These are phyloP conservation scores for Oeneis ivallda DNA, from an alignment of 2,888 invertebrate genomes.

Conservation along the genomic window DNA sequence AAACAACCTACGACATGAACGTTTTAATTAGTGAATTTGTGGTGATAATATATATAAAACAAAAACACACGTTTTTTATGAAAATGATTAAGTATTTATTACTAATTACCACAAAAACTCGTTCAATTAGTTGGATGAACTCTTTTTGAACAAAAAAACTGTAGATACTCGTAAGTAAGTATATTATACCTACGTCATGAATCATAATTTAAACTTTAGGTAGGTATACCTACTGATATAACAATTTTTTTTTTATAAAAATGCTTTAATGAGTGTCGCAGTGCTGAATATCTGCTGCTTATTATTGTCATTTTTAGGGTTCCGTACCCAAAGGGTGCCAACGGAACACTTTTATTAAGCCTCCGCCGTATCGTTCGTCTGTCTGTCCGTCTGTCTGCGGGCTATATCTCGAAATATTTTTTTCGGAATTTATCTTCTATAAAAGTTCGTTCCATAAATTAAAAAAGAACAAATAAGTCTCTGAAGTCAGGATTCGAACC, in stretches of 20 bases:
- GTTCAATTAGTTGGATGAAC: slow-evolving; percentile 34
- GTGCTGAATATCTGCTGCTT: no score
- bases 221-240: neutral
- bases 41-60: neutral
- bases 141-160: slow-evolving; percentile 10
- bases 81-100: neutral
- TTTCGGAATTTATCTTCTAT: no score
- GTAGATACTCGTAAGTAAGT: neutral
- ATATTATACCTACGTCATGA: neutral
- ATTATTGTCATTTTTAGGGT: no score
- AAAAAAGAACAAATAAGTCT: no score
- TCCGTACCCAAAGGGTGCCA: neutral
- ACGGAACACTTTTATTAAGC: no score
- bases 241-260: no score
- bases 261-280: neutral
- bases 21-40: neutral
- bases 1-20: neutral
- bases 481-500: no score
- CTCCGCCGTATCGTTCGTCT: no score
- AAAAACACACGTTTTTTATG: neutral
- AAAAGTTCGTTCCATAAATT: no score
- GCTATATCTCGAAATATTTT: no score
- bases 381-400: no score
- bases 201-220: neutral
- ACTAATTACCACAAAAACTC: slow-evolving; percentile 39